These are phyloP conservation scores for Agriopis aurantiaria DNA, from an alignment of 2,888 invertebrate genomes.

Conservation along the genomic window DNA sequence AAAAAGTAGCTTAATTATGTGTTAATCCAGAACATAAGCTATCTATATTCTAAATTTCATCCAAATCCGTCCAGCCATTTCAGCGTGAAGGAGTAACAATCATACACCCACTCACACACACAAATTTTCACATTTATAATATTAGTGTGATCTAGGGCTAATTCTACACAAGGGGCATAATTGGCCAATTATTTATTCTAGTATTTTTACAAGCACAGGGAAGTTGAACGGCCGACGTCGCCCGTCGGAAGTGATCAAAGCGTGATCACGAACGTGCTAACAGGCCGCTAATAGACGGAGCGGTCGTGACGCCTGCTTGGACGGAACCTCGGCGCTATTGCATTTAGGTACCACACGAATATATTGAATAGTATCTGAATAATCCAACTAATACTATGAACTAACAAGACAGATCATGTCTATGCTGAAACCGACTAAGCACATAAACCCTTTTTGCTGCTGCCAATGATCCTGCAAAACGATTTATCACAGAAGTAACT, in stretches of 20 bases:
- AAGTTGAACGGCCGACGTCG: slow-evolving; percentile 25
- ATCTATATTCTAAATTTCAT: too few relatives aligned
- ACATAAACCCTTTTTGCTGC: too few relatives aligned
- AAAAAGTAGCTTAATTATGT: too few relatives aligned
- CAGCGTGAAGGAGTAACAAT: too few relatives aligned
- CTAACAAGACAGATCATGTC: background rate
- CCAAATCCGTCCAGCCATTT: too few relatives aligned
- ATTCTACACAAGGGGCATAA: background rate
- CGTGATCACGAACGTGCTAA: slow-evolving; percentile 79
- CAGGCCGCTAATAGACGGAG: slow-evolving; percentile 79
- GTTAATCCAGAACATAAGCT: too few relatives aligned
- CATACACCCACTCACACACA: too few relatives aligned
- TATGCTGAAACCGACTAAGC: too few relatives aligned
- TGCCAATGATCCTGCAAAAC: too few relatives aligned
- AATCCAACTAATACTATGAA: background rate
- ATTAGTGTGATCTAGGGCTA: too few relatives aligned
- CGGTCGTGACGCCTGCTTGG: slow-evolving; percentile 72
- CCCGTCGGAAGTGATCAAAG: slow-evolving; percentile 78
- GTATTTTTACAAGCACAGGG: slow-evolving; percentile 7
- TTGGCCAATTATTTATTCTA: background rate
- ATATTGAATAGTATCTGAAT: slow-evolving; percentile 51
- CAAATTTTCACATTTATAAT: too few relatives aligned
- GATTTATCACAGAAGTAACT: too few relatives aligned
- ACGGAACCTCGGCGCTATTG: slow-evolving; percentile 37
- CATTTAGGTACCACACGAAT: slow-evolving; percentile 28